Base-by-base conservation (phyloP, 2,113 vertebrate genomes). In the Pseudonaja textilis region DNA sequence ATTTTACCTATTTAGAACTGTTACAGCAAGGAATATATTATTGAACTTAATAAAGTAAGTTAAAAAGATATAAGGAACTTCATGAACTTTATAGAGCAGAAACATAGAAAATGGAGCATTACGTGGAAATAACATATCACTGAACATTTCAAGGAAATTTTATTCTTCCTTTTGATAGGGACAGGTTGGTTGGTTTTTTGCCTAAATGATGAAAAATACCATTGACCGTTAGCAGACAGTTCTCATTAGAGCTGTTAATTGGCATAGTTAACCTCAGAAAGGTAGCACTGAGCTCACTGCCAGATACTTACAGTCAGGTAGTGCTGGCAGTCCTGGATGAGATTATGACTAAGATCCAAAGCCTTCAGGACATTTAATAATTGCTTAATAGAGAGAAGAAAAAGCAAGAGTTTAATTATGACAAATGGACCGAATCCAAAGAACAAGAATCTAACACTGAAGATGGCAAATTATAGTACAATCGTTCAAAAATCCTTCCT, bases 291-390 rank as follows among this genome's bases (percentile, higher is more conserved):
- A 90, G 25, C 2, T 26, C 26, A 69, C 18, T 69, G 29, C 56
- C 57, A 55, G 85, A 89, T 7, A 95, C 98, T 94, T 89, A 98
- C 98, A 0, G 50, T 98, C 89, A 99, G 96, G 96, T 99, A 98
- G 93, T 98, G 97, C 22, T 97, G 97, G 61, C 99, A 99, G 91
- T 99, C 98, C 95, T 97, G 98, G 91, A 99, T 98, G 96, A 97
- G 98, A 97, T 99, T 99, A 95, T 99, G 99, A 97, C 99, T 99
- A 94, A 99, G 96, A 96, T 99, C 98, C 97, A 99, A 96, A 94
- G 97, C 97, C 93, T 98, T 98, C 88, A 99, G 96, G 64, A 98
- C 97, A 85, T 98, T 99, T 93, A 99, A 91, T 96, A 99, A 98
- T 97, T 97, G 98, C 99, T 99, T 69, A 93, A 39, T 55, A 93